These are phyloP conservation scores for Idaea aversata DNA, from an alignment of 2,888 invertebrate species.

Conservation along the genomic window DNA sequence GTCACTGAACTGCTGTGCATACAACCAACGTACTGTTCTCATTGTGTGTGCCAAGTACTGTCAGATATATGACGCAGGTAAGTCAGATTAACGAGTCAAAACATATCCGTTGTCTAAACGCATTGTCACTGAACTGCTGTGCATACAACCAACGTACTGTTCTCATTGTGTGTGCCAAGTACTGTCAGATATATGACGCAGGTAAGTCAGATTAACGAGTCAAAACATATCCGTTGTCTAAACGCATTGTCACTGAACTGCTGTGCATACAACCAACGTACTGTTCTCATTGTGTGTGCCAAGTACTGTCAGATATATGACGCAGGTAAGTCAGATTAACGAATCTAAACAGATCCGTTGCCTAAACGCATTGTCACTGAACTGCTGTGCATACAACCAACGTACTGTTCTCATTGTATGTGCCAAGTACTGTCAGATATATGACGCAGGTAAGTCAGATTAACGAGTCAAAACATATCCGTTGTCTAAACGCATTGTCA, in stretches of 20 bases:
- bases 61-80: slow-evolving; percentile 93
- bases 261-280: slow-evolving; percentile 97
- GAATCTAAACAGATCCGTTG: slow-evolving; percentile 98
- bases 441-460: slow-evolving; percentile 84
- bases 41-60: slow-evolving; percentile 98
- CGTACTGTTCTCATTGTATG: slow-evolving; percentile 91
- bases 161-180: slow-evolving; percentile 96
- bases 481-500: slow-evolving; percentile 95
- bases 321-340: slow-evolving; percentile 83
- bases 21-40: slow-evolving; percentile 97
- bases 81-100: slow-evolving; percentile 88
- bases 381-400: slow-evolving; percentile 97
- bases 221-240: slow-evolving; percentile 96
- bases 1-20: slow-evolving; percentile 94
- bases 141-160: slow-evolving; percentile 97
- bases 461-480: slow-evolving; percentile 97
- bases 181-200: slow-evolving; percentile 95
- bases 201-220: slow-evolving; percentile 88
- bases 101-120: slow-evolving; percentile 96
- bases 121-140: slow-evolving; percentile 95
- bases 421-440: slow-evolving; percentile 96
- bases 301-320: slow-evolving; percentile 97
- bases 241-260: slow-evolving; percentile 96
- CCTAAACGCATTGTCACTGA: slow-evolving; percentile 94
- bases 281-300: slow-evolving; percentile 88